Conservation (phyloP, 2,797 vertebrate species). For the Clarias platycephalus region DNA sequence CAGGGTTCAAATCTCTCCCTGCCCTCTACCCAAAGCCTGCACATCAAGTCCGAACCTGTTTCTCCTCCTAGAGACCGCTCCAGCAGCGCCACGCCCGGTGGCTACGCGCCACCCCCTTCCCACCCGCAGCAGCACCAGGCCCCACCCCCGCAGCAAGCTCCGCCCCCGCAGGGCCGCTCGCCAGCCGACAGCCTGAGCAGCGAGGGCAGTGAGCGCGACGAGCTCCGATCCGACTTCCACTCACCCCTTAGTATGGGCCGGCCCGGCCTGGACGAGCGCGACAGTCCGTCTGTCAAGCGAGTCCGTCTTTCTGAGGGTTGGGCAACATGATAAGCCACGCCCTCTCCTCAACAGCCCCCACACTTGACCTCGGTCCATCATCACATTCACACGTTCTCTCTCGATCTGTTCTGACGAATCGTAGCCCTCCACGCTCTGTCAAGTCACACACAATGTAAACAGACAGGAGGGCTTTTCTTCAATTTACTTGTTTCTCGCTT, state of each 20-base stretch:
- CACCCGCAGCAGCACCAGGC: slow-evolving; percentile 82
- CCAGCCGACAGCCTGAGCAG: slow-evolving; percentile 99
- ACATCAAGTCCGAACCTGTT: slow-evolving; percentile 99
- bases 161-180: slow-evolving; percentile 83
- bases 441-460: slow-evolving; percentile 63
- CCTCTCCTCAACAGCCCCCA: slow-evolving; percentile 25
- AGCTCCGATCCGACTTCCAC: slow-evolving; percentile 97
- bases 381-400: slow-evolving; percentile 33
- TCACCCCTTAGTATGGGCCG: slow-evolving; percentile 95
- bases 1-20: slow-evolving; percentile 99
- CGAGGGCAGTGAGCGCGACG: slow-evolving; percentile 96
- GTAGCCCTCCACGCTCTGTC: slow-evolving; percentile 60
- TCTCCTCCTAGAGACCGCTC: slow-evolving; percentile 99
- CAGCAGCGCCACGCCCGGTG: slow-evolving; percentile 90
- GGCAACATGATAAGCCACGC: slow-evolving; percentile 89
- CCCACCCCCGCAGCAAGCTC: slow-evolving; percentile 74
- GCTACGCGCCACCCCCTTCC: slow-evolving; percentile 72
- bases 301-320: slow-evolving; percentile 98
- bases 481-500: slow-evolving; percentile 66
- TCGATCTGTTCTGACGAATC: slow-evolving; percentile 62
- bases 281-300: slow-evolving; percentile 97
- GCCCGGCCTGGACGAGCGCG: slow-evolving; percentile 91
- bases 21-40: slow-evolving; percentile 99
- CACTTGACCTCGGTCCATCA: slow-evolving; percentile 37
- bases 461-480: slow-evolving; percentile 66